Evolutionary conservation across 2,113 vertebrate genomes (phyloP).

Genomic region (Chionis minor): DNA sequence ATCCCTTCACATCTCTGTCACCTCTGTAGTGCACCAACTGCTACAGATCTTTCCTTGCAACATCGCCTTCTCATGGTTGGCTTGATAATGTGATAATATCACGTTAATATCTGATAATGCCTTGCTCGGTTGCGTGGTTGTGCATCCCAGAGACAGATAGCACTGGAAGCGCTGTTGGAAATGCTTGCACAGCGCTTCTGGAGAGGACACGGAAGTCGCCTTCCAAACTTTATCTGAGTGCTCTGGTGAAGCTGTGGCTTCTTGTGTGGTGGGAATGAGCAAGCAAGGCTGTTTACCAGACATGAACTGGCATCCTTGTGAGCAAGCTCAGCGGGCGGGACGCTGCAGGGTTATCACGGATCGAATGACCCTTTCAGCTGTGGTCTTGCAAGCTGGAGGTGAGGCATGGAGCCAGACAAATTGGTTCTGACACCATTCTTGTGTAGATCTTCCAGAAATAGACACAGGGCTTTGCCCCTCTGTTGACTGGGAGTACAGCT

Average conservation of each 20-base stretch:
- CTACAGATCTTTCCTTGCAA: background rate
- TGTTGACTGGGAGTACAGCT: background rate
- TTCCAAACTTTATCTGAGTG: background rate
- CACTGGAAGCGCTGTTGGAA: background rate
- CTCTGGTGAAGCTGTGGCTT: background rate
- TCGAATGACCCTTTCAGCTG: background rate
- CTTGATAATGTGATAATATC: background rate
- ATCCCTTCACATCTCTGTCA: background rate
- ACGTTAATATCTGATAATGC: background rate
- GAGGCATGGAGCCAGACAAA: background rate
- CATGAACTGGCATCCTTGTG: background rate
- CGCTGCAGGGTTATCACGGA: fast-evolving
- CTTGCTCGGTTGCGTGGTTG: background rate
- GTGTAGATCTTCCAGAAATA: background rate
- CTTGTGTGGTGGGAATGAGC: background rate
- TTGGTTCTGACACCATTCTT: background rate
- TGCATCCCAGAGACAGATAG: background rate
- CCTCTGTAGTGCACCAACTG: background rate
- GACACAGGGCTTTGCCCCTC: background rate
- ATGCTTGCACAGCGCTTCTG: background rate
- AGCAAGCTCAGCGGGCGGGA: background rate
- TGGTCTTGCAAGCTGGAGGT: background rate
- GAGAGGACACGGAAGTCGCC: background rate
- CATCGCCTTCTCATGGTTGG: background rate
- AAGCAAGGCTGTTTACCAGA: background rate